Conservation (phyloP, 2,797 vertebrate species). For the Ataeniobius toweri region DNA sequence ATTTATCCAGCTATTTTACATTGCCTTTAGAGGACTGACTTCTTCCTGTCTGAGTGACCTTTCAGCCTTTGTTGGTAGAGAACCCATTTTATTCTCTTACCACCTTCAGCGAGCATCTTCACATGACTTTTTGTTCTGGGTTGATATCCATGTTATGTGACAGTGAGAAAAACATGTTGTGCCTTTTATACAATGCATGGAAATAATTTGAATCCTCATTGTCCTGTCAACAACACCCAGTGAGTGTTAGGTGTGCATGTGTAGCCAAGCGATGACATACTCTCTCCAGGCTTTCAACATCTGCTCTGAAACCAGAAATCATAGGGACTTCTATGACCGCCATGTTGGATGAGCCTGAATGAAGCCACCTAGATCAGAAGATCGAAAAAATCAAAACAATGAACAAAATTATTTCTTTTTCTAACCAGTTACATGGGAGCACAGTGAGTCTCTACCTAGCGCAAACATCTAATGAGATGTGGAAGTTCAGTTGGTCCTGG, state of each 20-base stretch:
- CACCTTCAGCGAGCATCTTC: not conserved
- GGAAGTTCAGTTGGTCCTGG: constrained; percentile 89
- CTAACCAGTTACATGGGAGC: not conserved
- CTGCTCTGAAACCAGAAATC: constrained; percentile 89
- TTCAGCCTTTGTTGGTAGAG: not conserved
- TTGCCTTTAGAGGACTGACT: not conserved
- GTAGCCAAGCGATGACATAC: constrained; percentile 65
- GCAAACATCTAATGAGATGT: constrained; percentile 88
- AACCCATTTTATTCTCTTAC: not conserved
- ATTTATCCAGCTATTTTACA: not conserved
- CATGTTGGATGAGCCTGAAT: constrained; percentile 94
- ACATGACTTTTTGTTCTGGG: not conserved
- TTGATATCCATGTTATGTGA: not conserved
- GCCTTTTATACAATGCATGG: too few relatives aligned
- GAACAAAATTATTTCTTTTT: not conserved
- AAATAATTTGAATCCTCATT: not conserved
- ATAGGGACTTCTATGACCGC: constrained; percentile 91
- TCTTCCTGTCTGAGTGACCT: not conserved
- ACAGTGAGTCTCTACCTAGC: constrained; percentile 78
- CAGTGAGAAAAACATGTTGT: not conserved
- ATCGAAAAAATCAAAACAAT: not conserved
- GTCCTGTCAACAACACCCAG: not conserved
- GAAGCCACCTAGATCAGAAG: constrained; percentile 85
- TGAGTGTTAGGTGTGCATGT: constrained; percentile 5
- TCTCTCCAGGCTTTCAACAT: constrained; percentile 90